Evolutionary conservation across 2,113 vertebrate genomes (phyloP), one percentile per base, ranked within the genome.

Genomic region (Chloropsis cyanopogon): DNA sequence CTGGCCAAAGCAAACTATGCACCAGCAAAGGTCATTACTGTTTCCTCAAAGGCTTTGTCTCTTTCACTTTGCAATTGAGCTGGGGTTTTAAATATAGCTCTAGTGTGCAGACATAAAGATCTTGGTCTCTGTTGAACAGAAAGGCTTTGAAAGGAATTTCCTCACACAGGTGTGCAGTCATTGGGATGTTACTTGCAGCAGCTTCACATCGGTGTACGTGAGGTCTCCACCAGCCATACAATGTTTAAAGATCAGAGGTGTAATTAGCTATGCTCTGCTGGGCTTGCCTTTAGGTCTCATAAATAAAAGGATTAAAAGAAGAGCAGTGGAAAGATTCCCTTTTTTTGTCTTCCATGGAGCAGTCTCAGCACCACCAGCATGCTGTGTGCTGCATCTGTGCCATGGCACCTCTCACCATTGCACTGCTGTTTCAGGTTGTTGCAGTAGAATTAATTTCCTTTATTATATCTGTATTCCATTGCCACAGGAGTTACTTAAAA

Each of bases 11-110:
- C 68, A 96, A 93, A 96, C 68, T 75, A 5, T 31, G 31, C 53
- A 83, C 66, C 26, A 61, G 87, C 80, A 96, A 97, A 98, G 95
- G 97, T 98, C 89, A 77, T 68, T 53, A 12, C 54, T 89, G 35
- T 90, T 93, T 91, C 73, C 80, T 96, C 88, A 39, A 8, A 73
- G 68, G 86, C 68, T 71, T 93, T 85, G 47, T 52, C 90, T 91
- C 79, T 59, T 92, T 35, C 73, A 79, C 82, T 91, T 59, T 93
- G 86, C 84, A 93, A 6, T 57, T 88, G 35, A 93, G 46, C 46
- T 42, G 28, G 12, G 65, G 78, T 89, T 96, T 83, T 83, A 80
- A 65, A 64, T 54, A 86, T 10, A 83, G 61, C 61, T 75, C 93
- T 53, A 49, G 49, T 56, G 75, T 95, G 87, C 88, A 77, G 86